Evolutionary conservation across 2,888 invertebrate genomes (phyloP).

Genomic region (Heliconius erato): DNA sequence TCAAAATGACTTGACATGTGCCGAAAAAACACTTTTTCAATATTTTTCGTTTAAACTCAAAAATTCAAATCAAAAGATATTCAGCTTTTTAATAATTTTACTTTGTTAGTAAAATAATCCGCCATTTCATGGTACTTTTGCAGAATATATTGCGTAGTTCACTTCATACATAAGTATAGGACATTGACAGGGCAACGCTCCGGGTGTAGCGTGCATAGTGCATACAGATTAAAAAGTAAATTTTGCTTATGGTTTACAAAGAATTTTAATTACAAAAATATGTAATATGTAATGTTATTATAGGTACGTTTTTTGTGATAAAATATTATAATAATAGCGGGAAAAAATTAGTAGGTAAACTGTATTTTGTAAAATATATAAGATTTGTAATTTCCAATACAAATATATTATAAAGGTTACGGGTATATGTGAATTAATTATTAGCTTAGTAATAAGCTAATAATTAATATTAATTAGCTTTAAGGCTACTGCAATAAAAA

Average conservation of each 20-base stretch:
- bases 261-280: too few species aligned
- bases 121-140: conserved; percentile 62
- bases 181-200: conserved; percentile 33
- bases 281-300: too few species aligned
- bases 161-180: conserved; percentile 13
- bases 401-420: too few species aligned
- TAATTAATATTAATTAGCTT: too few species aligned
- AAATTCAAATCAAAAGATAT: not conserved
- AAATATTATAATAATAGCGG: too few species aligned
- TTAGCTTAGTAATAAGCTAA: not conserved
- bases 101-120: conserved; percentile 50
- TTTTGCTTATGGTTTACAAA: conserved; percentile 41
- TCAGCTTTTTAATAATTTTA: not conserved
- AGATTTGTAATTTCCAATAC: not conserved
- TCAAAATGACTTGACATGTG: conserved; percentile 58
- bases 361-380: too few species aligned
- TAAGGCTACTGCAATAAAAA: conserved; percentile 92
- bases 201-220: not conserved
- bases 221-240: conserved; percentile 19
- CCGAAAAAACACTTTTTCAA: conserved; percentile 2
- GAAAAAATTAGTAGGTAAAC: too few species aligned
- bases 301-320: too few species aligned
- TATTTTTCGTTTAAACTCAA: not conserved
- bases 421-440: too few species aligned
- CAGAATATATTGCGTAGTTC: conserved; percentile 38